These are phyloP conservation scores for Geococcyx californianus DNA, from an alignment of 2,113 vertebrate genomes.

Conservation along the genomic window DNA sequence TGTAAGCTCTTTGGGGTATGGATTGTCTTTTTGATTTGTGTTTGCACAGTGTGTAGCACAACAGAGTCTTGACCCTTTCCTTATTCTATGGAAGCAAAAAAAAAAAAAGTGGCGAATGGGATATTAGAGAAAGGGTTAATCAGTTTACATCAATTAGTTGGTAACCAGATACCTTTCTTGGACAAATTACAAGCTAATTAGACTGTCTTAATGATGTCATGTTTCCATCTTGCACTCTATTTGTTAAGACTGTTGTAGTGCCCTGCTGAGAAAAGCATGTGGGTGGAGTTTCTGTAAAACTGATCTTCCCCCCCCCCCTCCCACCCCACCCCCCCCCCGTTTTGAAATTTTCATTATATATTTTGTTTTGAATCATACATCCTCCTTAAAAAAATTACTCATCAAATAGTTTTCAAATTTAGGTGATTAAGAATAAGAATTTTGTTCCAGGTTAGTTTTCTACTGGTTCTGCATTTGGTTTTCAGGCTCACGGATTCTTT, in stretches of 20 bases:
- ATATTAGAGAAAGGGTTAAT: conserved; percentile 60
- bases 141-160: conserved; percentile 64
- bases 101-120: background rate
- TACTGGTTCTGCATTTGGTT: background rate
- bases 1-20: background rate
- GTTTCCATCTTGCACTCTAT: conserved; percentile 58
- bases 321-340: background rate
- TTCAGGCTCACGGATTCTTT: background rate
- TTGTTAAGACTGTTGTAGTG: background rate
- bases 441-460: background rate
- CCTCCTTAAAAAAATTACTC: background rate
- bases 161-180: conserved; percentile 53
- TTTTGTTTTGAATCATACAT: background rate
- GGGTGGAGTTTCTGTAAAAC: background rate
- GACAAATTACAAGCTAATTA: conserved; percentile 60
- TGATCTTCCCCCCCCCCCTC: background rate
- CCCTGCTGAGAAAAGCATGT: conserved; percentile 38
- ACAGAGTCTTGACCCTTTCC: conserved; percentile 52
- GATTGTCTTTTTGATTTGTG: conserved; percentile 47
- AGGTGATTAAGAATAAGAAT: background rate
- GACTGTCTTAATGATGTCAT: conserved; percentile 58
- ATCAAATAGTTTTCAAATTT: background rate
- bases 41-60: conserved; percentile 42
- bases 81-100: conserved; percentile 21
- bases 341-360: background rate